Conservation (phyloP, 2,888 invertebrate genomes). For the Monochamus alternatus region DNA sequence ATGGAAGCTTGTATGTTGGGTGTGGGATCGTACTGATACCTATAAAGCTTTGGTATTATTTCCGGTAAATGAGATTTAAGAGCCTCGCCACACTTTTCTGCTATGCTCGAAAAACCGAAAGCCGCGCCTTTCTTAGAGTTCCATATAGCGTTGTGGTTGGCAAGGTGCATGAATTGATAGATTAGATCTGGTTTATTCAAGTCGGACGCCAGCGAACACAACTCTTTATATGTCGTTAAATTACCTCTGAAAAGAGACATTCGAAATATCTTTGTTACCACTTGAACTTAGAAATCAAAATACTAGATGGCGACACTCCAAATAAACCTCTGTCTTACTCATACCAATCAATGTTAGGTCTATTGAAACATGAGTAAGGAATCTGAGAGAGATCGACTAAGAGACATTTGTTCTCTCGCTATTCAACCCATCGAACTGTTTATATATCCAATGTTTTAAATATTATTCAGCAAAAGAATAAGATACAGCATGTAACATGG, state of each 20-base stretch:
- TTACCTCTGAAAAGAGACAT: constrained; percentile 78
- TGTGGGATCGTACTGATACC: constrained; percentile 95
- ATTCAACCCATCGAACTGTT: no score
- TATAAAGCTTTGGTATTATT: constrained; percentile 91
- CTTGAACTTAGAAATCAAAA: no score
- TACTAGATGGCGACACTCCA: no score
- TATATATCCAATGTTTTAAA: no score
- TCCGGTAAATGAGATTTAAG: constrained; percentile 86
- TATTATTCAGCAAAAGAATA: no score
- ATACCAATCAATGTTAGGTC: no score
- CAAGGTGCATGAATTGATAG: constrained; percentile 96
- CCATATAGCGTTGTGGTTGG: constrained; percentile 96
- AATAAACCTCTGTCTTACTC: no score
- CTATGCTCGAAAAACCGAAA: constrained; percentile 92
- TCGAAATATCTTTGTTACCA: neutral
- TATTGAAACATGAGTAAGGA: no score
- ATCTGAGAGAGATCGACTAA: no score
- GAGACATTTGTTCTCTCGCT: no score
- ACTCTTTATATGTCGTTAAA: constrained; percentile 93
- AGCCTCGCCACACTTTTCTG: constrained; percentile 87
- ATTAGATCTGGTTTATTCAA: constrained; percentile 95
- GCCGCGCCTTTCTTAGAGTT: constrained; percentile 96
- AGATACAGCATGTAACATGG: no score
- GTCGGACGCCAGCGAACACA: constrained; percentile 94
- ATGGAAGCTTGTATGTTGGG: constrained; percentile 94